Base-by-base conservation (phyloP, 1,140 invertebrate species). In the Drosophila ambigua region DNA sequence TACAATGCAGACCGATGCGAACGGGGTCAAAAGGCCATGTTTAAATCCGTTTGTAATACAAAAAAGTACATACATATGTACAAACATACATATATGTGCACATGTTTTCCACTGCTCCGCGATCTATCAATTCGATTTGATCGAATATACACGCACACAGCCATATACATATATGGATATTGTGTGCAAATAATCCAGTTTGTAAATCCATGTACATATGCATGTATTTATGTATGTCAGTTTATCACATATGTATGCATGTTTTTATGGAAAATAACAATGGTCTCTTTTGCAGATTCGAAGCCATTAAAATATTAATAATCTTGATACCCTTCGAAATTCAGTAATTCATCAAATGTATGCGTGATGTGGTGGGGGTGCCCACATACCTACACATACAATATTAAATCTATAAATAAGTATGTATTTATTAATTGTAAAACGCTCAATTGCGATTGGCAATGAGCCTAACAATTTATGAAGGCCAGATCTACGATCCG, bases 381-480 rank as follows among this genome's bases (percentile, higher is more conserved):
- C 20, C 20, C 20, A 20, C 20, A 35, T 9, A 35, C 35, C 11
- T 39, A 39, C 3, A 11, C 11, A 39, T 13, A 39, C 11, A 39
- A 39, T 39, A 39, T 39, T 52, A 69, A 58, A 69, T 69, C 67
- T 69, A 69, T 50, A 49, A 69, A 69, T 69, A 69, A 55, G 35
- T 45, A 26, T 20, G 52, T 69, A 58, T 69, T 69, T 69, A 66
- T 69, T 69, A 69, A 69, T 69, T 69, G 64, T 69, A 69, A 69
- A 69, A 69, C 67, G 67, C 67, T 69, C 67, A 69, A 65, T 69
- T 69, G 67, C 67, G 67, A 69, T 69, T 69, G 67, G 67, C 67
- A 69, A 69, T 69, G 67, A 69, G 67, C 67, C 67, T 69, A 69
- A 69, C 67, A 69, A 69, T 58, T 69, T 69, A 58, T 69, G 67